Base-by-base conservation (phyloP, 2,797 vertebrate species). In the Arctocebus calabarensis region DNA sequence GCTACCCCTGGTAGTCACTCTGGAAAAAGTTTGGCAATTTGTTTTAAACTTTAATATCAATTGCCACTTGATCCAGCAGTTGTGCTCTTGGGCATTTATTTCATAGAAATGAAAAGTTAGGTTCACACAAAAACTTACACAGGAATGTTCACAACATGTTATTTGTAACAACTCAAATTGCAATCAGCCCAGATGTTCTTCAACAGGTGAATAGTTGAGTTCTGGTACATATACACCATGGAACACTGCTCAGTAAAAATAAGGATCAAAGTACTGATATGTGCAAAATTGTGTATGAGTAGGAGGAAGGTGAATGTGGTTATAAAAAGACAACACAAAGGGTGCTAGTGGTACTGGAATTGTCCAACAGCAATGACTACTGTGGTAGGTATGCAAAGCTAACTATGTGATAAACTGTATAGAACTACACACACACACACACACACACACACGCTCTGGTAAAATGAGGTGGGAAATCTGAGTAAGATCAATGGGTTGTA, bases 41-140 rank as follows among this genome's bases (percentile, higher is more conserved):
- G 68, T 96, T 90, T 82, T 14, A 87, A 92, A 94, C 92, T 91
- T 84, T 93, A 96, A 92, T n/a, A 82, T 57, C 68, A 68, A 71
- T 90, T 78, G 89, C 48, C 81, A 86, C 20, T 90, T 20, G 17
- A 93, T 12, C 32, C 27, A 64, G 62, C 19, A 81, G 90, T 4
- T 55, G 40, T 22, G 70, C 45, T 70, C 68, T 32, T 62, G 52
- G 78, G 55, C 71, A 84, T 84, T 94, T 70, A 84, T 40, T 71
- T 79, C 48, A 66, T 34, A 93, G 61, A 97, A 97, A 86, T 64
- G 37, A 91, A 91, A 83, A 91, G 1, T 40, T 83, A 91, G 0
- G 1, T 81, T 45, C 66, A 92, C 78, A 83, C 61, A 84, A 77
- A 94, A 74, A 90, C 37, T 48, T 91, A 81, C 62, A 73, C 34